Base-by-base conservation (phyloP, 2,113 vertebrate genomes). In the Capreolus pygargus region DNA sequence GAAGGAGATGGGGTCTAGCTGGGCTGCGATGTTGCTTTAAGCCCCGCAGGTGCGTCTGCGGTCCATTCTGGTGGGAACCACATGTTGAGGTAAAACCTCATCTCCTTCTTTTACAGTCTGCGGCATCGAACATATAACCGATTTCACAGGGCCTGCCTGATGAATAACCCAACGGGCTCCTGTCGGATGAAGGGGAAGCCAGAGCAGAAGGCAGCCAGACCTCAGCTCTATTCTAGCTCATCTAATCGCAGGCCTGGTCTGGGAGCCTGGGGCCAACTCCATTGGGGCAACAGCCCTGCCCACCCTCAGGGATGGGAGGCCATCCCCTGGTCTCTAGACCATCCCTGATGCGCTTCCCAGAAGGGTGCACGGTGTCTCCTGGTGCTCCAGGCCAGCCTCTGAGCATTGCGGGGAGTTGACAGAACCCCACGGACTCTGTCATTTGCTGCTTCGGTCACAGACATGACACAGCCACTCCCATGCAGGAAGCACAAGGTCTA, bases 141-240 rank as follows among this genome's bases (percentile, higher is more conserved):
- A 98, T 98, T 98, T 99, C 95, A 94, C 82, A 90, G 93, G 7
- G 14, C 97, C 95, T 91, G 39, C 97, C 97, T 98, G 95, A 98
- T 98, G 98, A 97, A 98, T 97, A 98, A 97, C 60, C 83, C 61
- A 10, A 79, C 96, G 95, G 97, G 95, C 97, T 96, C 79, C 86
- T 92, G 85, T 85, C 45, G 0, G 61, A 78, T 86, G 57, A 89
- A 67, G 52, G 45, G 19, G 11, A 94, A 91, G 57, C 82, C 67
- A 67, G 67, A 88, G 64, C 91, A 86, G 89, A 30, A 70, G 70
- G 89, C 61, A 47, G 25, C 83, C 94, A 97, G 87, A 85, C 90
- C 70, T 91, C 1, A 13, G 52, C 79, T 87, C 30, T 8, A 79
- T 74, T 87, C 30, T 8, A 79, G 87, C 30, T 88, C 83, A 33